Evolutionary conservation across 1,140 invertebrate genomes (phyloP).

Genomic region (Samia ricini): DNA sequence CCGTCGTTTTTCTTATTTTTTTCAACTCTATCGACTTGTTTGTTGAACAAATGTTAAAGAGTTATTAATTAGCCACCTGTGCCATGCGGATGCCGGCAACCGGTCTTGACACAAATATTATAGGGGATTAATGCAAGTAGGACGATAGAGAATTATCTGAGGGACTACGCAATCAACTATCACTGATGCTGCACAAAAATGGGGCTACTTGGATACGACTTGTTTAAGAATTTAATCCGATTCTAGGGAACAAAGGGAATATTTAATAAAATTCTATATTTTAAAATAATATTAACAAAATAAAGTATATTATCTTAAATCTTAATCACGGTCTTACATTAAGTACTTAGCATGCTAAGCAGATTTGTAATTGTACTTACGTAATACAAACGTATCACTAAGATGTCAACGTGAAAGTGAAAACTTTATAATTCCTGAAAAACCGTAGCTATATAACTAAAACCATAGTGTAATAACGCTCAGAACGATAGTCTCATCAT

Average conservation of each 20-base stretch:
- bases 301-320: too few species aligned
- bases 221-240: background rate
- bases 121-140: conserved; percentile 9
- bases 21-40: background rate
- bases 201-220: background rate
- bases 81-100: conserved; percentile 10
- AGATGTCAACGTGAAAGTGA: too few species aligned
- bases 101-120: conserved; percentile 15
- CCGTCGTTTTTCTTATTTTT: background rate
- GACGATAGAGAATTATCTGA: conserved; percentile 2
- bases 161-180: background rate
- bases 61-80: conserved; percentile 8
- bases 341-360: too few species aligned
- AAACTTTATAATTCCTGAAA: too few species aligned
- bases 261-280: background rate
- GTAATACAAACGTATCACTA: too few species aligned
- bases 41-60: background rate
- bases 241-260: background rate
- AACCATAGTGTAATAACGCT: too few species aligned
- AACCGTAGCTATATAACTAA: too few species aligned
- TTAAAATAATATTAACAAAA: too few species aligned
- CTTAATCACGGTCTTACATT: too few species aligned
- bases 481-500: too few species aligned
- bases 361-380: too few species aligned
- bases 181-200: background rate